A percentile compares a stretch with the other conserved stretches of the same genome.
These are phyloP conservation scores for Ephydatia muelleri DNA, from an alignment of 37 sponge, comb jelly and placozoan species.

Conservation along the genomic window DNA sequence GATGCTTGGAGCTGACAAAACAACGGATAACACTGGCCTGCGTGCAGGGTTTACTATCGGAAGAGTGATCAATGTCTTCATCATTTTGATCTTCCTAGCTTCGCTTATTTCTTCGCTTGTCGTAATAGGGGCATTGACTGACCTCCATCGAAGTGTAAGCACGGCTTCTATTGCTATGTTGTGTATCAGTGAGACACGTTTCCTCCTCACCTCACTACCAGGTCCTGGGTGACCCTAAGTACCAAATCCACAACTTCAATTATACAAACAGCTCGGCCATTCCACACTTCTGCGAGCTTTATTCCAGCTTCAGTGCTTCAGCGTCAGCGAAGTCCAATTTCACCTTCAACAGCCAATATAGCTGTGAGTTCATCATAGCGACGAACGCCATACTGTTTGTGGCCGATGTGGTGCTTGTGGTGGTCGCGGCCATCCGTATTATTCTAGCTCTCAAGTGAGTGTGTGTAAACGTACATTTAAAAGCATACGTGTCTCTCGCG, in stretches of 20 bases:
- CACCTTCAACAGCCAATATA: background rate
- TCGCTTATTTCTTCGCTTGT: constrained; percentile 39
- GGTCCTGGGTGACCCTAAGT: background rate
- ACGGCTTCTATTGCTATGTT: background rate
- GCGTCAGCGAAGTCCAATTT: background rate
- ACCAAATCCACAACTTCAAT: background rate
- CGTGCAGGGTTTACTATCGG: constrained; percentile 43
- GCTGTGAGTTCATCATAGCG: constrained; percentile 26
- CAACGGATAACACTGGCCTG: background rate
- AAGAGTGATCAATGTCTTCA: constrained; percentile 38
- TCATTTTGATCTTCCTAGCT: constrained; percentile 31
- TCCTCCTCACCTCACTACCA: background rate
- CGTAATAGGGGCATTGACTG: constrained; percentile 42
- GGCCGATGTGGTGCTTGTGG: constrained; percentile 17
- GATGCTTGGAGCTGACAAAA: background rate
- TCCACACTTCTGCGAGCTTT: constrained; percentile 35
- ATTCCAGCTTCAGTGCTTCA: constrained; percentile 9
- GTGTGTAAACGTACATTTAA: background rate
- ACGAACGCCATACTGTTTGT: constrained; percentile 28
- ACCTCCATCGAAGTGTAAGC: background rate
- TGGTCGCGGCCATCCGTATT: constrained; percentile 32
- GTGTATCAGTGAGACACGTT: too few species aligned
- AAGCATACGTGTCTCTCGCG: background rate
- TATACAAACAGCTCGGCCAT: constrained; percentile 9
- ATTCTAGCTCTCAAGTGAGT: constrained; percentile 62